Base-by-base conservation (phyloP, 1,140 invertebrate genomes). In the Sarcophaga peregrina region DNA sequence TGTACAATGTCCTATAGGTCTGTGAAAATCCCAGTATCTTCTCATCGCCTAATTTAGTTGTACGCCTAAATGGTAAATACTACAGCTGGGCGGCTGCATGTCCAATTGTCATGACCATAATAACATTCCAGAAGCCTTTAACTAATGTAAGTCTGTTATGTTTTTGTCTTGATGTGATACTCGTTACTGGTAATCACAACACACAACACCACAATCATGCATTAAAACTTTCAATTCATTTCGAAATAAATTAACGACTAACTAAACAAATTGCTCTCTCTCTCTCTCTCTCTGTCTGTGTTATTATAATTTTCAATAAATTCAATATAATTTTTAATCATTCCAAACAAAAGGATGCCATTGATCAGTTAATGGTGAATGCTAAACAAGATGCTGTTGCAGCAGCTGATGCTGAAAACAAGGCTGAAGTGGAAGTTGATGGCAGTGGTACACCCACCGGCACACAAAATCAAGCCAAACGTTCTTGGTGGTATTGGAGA, bases 11-110 rank as follows among this genome's bases (percentile, higher is more conserved):
- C 62, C 20, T 58, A 25, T 85, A 98, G 90, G 94, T 98, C 84
- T 95, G 94, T 88, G 92, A 95, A 83, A 95, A 97, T 90, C 95
- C 96, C 54, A 93, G 92, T 83, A 89, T 98, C 73, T 93, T 97
- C 73, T 93, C 95, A 82, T 95, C 97, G 91, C 96, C 96, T 25
- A 95, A 96, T 88, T 92, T 99, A 81, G 95, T 98, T 20, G 95
- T 98, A 83, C 94, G 96, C 87, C 94, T 99, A 52, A 95, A 95
- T 86, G 95, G 95, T 83, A 96, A 97, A 91, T 96, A 94, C 91
- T 96, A 97, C 91, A 96, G 95, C 87, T 98, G 97, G 97, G 91
- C 94, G 81, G 94, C 95, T 68, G 97, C 97, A 83, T 95, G 95
- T 83, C 96, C 97, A 13, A 94, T 98, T 85, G 93, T 99, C 83